These are phyloP conservation scores for Linepithema humile DNA, from an alignment of 1,140 invertebrate species.

Conservation along the genomic window DNA sequence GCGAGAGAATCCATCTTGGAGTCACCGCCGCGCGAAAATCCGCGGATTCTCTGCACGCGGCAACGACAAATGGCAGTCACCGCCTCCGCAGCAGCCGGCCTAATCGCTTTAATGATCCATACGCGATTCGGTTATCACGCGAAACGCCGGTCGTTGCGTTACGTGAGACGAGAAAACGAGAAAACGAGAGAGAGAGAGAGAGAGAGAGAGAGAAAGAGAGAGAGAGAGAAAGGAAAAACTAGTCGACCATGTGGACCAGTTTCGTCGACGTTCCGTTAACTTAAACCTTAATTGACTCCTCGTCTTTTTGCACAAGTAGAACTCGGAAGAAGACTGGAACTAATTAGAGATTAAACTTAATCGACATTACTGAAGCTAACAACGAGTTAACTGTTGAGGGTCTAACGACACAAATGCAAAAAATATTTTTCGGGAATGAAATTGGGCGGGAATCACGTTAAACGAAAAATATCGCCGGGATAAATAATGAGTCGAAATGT, in stretches of 20 bases:
- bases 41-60: slow-evolving; percentile 54
- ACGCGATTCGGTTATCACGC: slow-evolving; percentile 69
- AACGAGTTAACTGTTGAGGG: neutral
- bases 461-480: neutral
- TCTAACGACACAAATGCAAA: neutral
- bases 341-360: neutral
- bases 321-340: neutral
- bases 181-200: neutral
- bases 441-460: neutral
- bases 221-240: neutral
- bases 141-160: slow-evolving; percentile 34
- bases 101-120: slow-evolving; percentile 71
- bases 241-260: neutral
- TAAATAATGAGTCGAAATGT: slow-evolving; percentile 6
- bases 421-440: neutral
- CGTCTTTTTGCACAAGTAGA: slow-evolving; percentile 2
- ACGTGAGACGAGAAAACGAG: neutral
- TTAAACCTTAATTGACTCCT: slow-evolving; percentile 1
- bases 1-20: slow-evolving; percentile 56
- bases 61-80: slow-evolving; percentile 67
- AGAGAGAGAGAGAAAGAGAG: neutral
- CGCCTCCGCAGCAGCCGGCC: slow-evolving; percentile 65
- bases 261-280: neutral
- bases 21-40: slow-evolving; percentile 53
- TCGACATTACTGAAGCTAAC: neutral